Evolutionary conservation across 2,888 invertebrate species (phyloP).

Genomic region (Drosophila percnosoma): DNA sequence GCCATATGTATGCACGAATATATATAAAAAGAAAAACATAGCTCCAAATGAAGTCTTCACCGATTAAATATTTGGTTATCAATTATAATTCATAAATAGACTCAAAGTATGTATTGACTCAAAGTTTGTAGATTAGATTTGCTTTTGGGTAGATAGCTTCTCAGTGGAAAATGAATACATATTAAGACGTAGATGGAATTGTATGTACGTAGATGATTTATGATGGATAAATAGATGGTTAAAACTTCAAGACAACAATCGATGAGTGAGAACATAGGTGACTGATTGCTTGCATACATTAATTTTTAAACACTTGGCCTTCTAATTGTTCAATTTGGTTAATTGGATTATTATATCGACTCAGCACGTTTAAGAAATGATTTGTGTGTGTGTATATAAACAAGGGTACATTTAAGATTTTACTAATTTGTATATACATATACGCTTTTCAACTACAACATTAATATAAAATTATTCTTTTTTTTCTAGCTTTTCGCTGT

Average conservation of each 20-base stretch:
- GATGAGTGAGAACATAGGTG: slow-evolving; percentile 74
- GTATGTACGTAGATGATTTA: slow-evolving; percentile 38
- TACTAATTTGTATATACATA: slow-evolving; percentile 49
- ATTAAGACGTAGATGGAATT: slow-evolving; percentile 18
- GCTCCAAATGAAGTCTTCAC: slow-evolving; percentile 54
- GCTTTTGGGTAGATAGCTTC: slow-evolving; percentile 4
- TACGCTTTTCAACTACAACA: slow-evolving; percentile 58
- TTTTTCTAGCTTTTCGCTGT: slow-evolving; percentile 17
- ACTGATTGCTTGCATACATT: slow-evolving; percentile 63
- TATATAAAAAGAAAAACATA: slow-evolving; percentile 14
- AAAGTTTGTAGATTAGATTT: slow-evolving; percentile 8
- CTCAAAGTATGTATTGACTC: slow-evolving; percentile 20
- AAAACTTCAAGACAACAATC: slow-evolving; percentile 78
- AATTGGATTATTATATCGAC: slow-evolving; percentile 30
- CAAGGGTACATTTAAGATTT: slow-evolving; percentile 46
- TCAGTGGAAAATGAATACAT: slow-evolving; percentile 8
- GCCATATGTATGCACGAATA: slow-evolving; percentile 5
- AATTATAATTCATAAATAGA: slow-evolving; percentile 7
- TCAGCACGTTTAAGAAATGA: slow-evolving; percentile 43
- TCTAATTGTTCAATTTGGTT: slow-evolving; percentile 28
- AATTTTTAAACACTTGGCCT: slow-evolving; percentile 39
- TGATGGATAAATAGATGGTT: slow-evolving; percentile 67
- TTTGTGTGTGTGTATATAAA: slow-evolving; percentile 38
- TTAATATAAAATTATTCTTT: slow-evolving; percentile 40
- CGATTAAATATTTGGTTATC: slow-evolving; percentile 40